Base-by-base conservation (phyloP, 2,888 invertebrate genomes). In the Dryocosmus kuriphilus region DNA sequence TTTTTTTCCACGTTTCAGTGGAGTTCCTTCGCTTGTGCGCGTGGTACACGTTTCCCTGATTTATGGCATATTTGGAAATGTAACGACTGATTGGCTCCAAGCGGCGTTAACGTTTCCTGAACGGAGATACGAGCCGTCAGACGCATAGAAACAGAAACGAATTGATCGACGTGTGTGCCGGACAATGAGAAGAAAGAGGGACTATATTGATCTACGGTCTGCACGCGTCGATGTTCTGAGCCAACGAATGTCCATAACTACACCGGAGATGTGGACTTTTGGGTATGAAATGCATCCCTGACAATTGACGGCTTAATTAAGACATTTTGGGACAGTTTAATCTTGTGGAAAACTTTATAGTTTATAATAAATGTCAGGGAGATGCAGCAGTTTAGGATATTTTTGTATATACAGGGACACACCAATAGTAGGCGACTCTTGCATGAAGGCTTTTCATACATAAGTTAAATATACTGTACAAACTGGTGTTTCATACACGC, bases 31-130 rank as follows among this genome's bases (percentile, higher is more conserved):
- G 62, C 35, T 63, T 35, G 65, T 38, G 24, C 38, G 14, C 22
- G 41, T 41, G 67, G 27, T n/a, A n/a, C 24, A 11, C 8, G 32
- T 41, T 65, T 51, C 19, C 71, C 71, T 71, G 71, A 71, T 71
- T 71, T 71, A 71, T 71, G 19, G 30, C 51, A 51, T 51, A 82
- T 83, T 84, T 79, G 74, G 74, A 77, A 75, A 77, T 24, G 63
- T 27, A 76, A 75, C 77, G 75, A 79, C 67, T 81, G 85, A 87
- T 87, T 87, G 85, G 83, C 85, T 86, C 82, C 85, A 83, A 83
- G 85, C 85, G 85, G 88, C 87, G 84, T 87, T 88, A 88, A 89
- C 88, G 87, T 88, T 90, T 90, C 89, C 90, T 87, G 89, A 83
- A 78, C 86, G 86, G 85, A 88, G 88, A 86, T 85, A 84, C 86